Evolutionary conservation across 2,888 invertebrate species (phyloP).

Genomic region (Xanthorhoe spadicearia): DNA sequence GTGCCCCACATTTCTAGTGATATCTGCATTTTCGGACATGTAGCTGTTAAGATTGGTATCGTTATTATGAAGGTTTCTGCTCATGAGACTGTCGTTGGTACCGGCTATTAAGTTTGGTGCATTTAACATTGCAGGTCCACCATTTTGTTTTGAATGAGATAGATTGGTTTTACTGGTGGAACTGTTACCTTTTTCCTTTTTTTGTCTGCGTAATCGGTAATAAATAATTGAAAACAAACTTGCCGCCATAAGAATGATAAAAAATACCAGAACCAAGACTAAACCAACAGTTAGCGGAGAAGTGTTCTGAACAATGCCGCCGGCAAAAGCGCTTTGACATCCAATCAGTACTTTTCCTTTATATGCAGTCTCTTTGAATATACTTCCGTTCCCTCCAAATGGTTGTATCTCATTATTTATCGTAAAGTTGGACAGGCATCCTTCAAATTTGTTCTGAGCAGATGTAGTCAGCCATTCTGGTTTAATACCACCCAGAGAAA

Average conservation of each 20-base stretch:
- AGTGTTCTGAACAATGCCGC: slow-evolving; percentile 90
- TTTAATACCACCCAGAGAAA: slow-evolving; percentile 92
- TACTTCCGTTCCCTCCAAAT: slow-evolving; percentile 93
- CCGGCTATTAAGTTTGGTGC: slow-evolving; percentile 88
- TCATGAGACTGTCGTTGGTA: slow-evolving; percentile 88
- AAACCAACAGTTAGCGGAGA: slow-evolving; percentile 96
- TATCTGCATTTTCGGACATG: slow-evolving; percentile 89
- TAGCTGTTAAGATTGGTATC: slow-evolving; percentile 89
- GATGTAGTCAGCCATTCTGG: slow-evolving; percentile 85
- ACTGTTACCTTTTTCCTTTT: slow-evolving; percentile 92
- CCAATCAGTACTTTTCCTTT: slow-evolving; percentile 90
- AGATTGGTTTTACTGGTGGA: slow-evolving; percentile 87
- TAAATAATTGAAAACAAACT: slow-evolving; percentile 96
- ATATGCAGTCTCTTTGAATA: slow-evolving; percentile 88
- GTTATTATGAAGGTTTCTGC: slow-evolving; percentile 87
- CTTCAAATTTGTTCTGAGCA: slow-evolving; percentile 89
- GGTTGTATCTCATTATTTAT: slow-evolving; percentile 96
- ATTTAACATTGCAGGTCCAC: slow-evolving; percentile 88
- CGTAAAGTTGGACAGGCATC: slow-evolving; percentile 95
- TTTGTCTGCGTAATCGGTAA: slow-evolving; percentile 94
- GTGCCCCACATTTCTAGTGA: slow-evolving; percentile 90
- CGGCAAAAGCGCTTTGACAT: slow-evolving; percentile 90
- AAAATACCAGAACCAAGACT: slow-evolving; percentile 96
- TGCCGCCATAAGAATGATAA: slow-evolving; percentile 94
- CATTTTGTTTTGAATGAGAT: slow-evolving; percentile 91